Evolutionary conservation across 2,888 invertebrate species (phyloP).

Genomic region (Tiliacea citrago): DNA sequence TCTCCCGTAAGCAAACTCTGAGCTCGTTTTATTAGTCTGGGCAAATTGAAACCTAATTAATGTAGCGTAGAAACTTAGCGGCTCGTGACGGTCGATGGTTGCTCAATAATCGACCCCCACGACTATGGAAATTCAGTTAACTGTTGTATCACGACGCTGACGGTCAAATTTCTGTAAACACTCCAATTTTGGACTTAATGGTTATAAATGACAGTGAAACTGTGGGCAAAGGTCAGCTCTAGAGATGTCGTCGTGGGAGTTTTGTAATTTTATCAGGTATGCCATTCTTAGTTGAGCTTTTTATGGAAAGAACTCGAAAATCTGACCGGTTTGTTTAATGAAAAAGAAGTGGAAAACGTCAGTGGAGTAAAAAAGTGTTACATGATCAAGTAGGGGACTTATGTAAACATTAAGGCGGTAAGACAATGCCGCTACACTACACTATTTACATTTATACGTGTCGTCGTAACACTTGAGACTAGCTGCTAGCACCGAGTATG

Average conservation of each 20-base stretch:
- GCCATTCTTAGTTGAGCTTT: constrained; percentile 4
- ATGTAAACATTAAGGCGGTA: constrained; percentile 37
- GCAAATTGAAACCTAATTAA: constrained; percentile 74
- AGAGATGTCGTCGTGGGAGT: constrained; percentile 69
- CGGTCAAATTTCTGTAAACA: constrained; percentile 76
- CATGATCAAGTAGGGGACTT: constrained; percentile 30
- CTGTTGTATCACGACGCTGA: constrained; percentile 77
- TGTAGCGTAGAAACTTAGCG: constrained; percentile 71
- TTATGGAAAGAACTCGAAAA: neutral
- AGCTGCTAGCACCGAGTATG: constrained; percentile 23
- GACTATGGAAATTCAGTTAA: constrained; percentile 82
- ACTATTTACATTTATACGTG: constrained; percentile 46
- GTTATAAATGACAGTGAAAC: constrained; percentile 76
- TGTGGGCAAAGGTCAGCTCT: constrained; percentile 71
- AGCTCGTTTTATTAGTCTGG: constrained; percentile 65
- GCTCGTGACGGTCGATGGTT: constrained; percentile 74
- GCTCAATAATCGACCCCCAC: constrained; percentile 78
- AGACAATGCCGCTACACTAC: constrained; percentile 49
- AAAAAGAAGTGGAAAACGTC: neutral
- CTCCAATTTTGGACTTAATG: constrained; percentile 77
- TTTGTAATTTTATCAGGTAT: constrained; percentile 53
- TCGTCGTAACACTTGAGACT: constrained; percentile 43
- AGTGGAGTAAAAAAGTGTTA: constrained; percentile 12
- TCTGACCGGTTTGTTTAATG: neutral
- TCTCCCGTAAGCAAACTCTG: constrained; percentile 49